Evolutionary conservation across 2,888 invertebrate genomes (phyloP).

Genomic region (Synergus laeviventris): DNA sequence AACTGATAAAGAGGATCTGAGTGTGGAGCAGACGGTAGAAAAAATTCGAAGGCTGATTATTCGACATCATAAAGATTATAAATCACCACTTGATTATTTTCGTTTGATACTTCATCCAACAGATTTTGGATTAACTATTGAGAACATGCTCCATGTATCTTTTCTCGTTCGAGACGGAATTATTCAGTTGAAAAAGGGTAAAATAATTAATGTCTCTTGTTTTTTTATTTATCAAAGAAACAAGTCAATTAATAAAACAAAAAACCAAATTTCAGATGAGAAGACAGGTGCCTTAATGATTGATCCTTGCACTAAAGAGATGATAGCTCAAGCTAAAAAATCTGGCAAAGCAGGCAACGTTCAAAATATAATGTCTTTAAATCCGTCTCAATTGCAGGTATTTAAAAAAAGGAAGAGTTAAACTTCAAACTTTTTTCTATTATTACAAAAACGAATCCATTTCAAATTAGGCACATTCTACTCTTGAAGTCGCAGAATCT

Average conservation of each 20-base stretch:
- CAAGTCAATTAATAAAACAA: background rate
- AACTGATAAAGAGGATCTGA: constrained; percentile 78
- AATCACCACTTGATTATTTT: constrained; percentile 79
- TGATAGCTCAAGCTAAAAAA: constrained; percentile 59
- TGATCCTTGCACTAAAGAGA: constrained; percentile 66
- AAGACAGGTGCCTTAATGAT: constrained; percentile 58
- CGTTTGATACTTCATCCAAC: constrained; percentile 79
- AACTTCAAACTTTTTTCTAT: background rate
- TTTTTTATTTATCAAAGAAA: background rate
- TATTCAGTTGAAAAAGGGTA: constrained; percentile 77
- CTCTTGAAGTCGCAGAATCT: too few species aligned
- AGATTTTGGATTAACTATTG: constrained; percentile 80
- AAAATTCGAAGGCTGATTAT: constrained; percentile 77
- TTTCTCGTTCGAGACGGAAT: constrained; percentile 80
- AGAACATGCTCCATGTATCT: constrained; percentile 82
- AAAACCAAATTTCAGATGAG: constrained; percentile 52
- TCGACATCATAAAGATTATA: constrained; percentile 74
- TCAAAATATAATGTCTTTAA: constrained; percentile 80
- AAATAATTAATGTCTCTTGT: constrained; percentile 45
- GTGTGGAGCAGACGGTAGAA: constrained; percentile 79
- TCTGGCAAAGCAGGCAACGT: constrained; percentile 73
- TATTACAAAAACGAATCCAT: background rate
- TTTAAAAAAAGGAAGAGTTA: constrained; percentile 57
- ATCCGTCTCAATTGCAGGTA: constrained; percentile 80
- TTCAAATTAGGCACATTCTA: too few species aligned